Evolutionary conservation across 2,888 invertebrate genomes (phyloP).

Genomic region (Ochropacha duplaris): DNA sequence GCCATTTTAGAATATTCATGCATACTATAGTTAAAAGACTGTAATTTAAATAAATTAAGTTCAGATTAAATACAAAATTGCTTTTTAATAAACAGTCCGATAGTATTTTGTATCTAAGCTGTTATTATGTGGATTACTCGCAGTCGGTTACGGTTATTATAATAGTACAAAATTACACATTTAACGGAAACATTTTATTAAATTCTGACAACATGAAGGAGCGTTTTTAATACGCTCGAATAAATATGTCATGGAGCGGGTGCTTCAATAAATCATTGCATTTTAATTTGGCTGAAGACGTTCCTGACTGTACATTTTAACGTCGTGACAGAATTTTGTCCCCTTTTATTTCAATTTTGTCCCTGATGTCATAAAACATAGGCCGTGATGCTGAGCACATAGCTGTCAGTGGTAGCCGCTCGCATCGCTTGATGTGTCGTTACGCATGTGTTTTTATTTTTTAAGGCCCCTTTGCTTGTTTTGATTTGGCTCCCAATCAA

Average conservation of each 20-base stretch:
- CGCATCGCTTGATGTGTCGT: slow-evolving; percentile 33
- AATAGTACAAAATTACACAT: slow-evolving; percentile 28
- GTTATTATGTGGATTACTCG: slow-evolving; percentile 48
- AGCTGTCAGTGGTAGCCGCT: slow-evolving; percentile 41
- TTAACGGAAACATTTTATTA: slow-evolving; percentile 18
- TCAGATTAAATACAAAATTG: slow-evolving; percentile 63
- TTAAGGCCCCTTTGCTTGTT: slow-evolving; percentile 23
- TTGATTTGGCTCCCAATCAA: slow-evolving; percentile 21
- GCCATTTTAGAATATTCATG: slow-evolving; percentile 6
- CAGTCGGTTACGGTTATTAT: slow-evolving; percentile 18
- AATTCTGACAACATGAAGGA: slow-evolving; percentile 12
- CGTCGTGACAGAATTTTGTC: slow-evolving; percentile 55
- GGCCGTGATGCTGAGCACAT: slow-evolving; percentile 43
- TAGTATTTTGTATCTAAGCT: slow-evolving; percentile 43
- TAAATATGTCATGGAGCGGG: slow-evolving; percentile 3
- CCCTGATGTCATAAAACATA: slow-evolving; percentile 60
- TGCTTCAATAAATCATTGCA: slow-evolving; percentile 57
- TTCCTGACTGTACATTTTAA: slow-evolving; percentile 52
- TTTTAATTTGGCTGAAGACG: slow-evolving; percentile 66
- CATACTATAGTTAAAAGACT: slow-evolving; percentile 28
- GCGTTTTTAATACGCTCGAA: slow-evolving; percentile 5
- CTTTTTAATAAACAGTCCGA: slow-evolving; percentile 54
- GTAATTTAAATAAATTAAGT: slow-evolving; percentile 62
- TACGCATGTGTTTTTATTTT: slow-evolving; percentile 24
- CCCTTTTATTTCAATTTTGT: slow-evolving; percentile 59